Conservation (phyloP, 1,140 invertebrate species). For the Vanessa atalanta region DNA sequence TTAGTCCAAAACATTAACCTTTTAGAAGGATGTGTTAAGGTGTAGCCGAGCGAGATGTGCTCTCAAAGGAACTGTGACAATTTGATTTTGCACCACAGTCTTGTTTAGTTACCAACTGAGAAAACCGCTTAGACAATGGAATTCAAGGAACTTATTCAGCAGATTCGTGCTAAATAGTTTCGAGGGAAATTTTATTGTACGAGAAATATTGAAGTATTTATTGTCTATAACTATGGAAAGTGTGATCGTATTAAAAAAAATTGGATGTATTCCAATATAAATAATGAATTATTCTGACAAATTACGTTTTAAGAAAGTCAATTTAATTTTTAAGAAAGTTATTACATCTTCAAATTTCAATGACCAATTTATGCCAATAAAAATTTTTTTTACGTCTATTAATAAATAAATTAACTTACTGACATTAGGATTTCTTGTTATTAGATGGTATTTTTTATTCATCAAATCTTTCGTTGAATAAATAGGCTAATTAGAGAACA, state of each 20-base stretch:
- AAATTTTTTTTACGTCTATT: no score
- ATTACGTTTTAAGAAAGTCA: no score
- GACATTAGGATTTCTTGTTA: no score
- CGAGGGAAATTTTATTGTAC: not conserved
- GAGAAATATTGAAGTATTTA: not conserved
- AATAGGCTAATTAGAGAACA: no score
- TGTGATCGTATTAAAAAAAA: not conserved
- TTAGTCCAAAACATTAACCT: not conserved
- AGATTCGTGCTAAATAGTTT: not conserved
- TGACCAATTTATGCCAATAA: no score
- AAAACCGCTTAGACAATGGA: slow-evolving; percentile 10
- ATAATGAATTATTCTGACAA: no score
- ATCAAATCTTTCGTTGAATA: no score
- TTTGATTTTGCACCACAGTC: slow-evolving; percentile 4
- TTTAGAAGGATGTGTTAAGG: slow-evolving; percentile 1
- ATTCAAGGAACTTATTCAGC: not conserved
- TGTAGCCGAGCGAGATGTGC: not conserved
- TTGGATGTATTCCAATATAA: no score
- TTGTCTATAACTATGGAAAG: not conserved
- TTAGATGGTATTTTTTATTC: no score
- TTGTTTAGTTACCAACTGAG: slow-evolving; percentile 9
- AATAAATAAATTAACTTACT: no score
- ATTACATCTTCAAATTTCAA: no score
- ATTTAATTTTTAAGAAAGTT: no score
- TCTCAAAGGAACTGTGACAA: slow-evolving; percentile 14